A percentile compares a stretch with the other conserved stretches of the same genome.
phyloP scores from a whole-genome alignment of 2,797 vertebrate species.

The Takifugu rubripes region DNA sequence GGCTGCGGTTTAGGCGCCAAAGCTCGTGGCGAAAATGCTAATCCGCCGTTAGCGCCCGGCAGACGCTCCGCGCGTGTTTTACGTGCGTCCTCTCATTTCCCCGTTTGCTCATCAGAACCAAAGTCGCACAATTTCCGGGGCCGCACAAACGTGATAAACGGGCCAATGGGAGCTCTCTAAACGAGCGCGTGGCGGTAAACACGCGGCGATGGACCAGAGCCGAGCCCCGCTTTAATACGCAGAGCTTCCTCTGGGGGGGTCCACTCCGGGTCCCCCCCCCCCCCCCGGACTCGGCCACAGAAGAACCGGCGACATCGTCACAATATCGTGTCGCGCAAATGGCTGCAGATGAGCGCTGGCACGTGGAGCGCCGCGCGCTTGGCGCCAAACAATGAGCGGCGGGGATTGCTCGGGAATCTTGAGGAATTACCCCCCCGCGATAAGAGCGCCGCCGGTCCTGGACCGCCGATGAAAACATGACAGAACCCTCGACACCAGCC shows the following conservation, averaged over 20 bases:
- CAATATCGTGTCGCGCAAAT: constrained; percentile 42
- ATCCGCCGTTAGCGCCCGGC: constrained; percentile 21
- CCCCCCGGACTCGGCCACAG: constrained; percentile 46
- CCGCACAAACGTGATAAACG: constrained; percentile 40
- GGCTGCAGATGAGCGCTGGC: constrained; percentile 37
- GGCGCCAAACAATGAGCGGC: too few relatives aligned
- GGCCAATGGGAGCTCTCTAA: constrained; percentile 65
- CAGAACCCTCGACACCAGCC: too few relatives aligned
- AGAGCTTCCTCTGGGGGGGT: constrained; percentile 59
- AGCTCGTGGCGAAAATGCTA: constrained; percentile 44
- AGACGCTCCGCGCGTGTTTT: constrained; percentile 40
- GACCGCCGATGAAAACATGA: too few relatives aligned
- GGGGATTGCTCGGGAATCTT: constrained; percentile 26
- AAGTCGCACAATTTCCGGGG: constrained; percentile 38
- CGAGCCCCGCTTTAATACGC: constrained; percentile 60
- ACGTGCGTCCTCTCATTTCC: constrained; percentile 46
- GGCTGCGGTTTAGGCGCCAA: constrained; percentile 12
- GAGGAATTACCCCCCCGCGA: too few relatives aligned
- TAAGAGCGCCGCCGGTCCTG: too few relatives aligned
- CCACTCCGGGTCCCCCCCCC: constrained; percentile 52
- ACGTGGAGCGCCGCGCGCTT: neutral
- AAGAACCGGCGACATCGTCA: constrained; percentile 66
- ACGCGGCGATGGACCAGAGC: constrained; percentile 59
- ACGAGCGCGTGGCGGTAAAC: constrained; percentile 63
- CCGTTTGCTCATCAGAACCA: constrained; percentile 36